A percentile compares a stretch with the other conserved stretches of the same genome.
phyloP scores from a whole-genome alignment of 2,888 invertebrate genomes.

The Cataglyphis rosenhaueri region DNA sequence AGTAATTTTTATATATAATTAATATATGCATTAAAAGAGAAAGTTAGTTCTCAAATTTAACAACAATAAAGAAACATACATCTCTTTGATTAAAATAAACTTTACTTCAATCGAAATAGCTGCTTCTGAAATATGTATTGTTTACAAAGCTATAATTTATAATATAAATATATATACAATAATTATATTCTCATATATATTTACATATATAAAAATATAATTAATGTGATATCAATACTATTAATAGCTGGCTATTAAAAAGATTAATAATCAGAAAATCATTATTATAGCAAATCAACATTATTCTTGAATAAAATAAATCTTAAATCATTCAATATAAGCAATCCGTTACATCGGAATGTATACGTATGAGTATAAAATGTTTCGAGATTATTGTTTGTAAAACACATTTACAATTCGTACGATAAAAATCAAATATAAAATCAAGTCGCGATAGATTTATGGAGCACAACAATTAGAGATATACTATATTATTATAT shows the following conservation, averaged over 20 bases:
- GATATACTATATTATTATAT: slow-evolving; percentile 55
- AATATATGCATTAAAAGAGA: slow-evolving; percentile 1
- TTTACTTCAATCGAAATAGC: slow-evolving; percentile 47
- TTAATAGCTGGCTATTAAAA: slow-evolving; percentile 31
- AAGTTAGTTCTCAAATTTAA: background rate
- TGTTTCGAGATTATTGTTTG: slow-evolving; percentile 17
- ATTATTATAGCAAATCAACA: background rate
- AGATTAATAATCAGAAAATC: slow-evolving; percentile 46
- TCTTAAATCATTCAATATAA: slow-evolving; percentile 6
- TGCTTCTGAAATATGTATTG: slow-evolving; percentile 49
- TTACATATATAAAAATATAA: slow-evolving; percentile 23
- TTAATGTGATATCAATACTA: slow-evolving; percentile 31
- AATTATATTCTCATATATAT: background rate
- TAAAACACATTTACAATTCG: slow-evolving; percentile 23
- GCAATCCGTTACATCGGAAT: slow-evolving; percentile 35
- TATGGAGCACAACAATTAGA: slow-evolving; percentile 64
- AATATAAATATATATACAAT: background rate
- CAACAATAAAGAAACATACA: background rate
- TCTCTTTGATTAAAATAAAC: slow-evolving; percentile 22
- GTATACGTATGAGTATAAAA: slow-evolving; percentile 29
- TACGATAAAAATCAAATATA: slow-evolving; percentile 55
- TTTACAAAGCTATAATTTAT: slow-evolving; percentile 46
- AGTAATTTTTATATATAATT: slow-evolving; percentile 6
- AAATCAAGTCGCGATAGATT: slow-evolving; percentile 53
- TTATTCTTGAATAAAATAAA: slow-evolving; percentile 24